Conservation (phyloP, 2,888 invertebrate species). For the Pteria penguin region DNA sequence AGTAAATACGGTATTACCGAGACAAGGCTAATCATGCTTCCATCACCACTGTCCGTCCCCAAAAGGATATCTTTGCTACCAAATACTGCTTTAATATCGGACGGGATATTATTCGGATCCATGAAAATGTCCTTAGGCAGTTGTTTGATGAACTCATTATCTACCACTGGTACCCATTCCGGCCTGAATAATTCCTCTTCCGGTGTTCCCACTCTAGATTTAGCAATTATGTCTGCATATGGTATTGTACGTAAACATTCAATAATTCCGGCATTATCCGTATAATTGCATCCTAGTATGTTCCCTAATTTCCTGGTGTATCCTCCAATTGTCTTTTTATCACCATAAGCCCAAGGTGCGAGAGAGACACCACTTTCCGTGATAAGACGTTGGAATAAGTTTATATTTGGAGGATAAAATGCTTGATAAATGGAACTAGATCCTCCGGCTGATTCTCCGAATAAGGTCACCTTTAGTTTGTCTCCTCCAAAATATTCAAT, state of each 20-base stretch:
- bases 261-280: constrained; percentile 84
- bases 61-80: constrained; percentile 50
- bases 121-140: constrained; percentile 62
- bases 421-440: constrained; percentile 88
- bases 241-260: constrained; percentile 85
- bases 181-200: constrained; percentile 65
- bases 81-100: constrained; percentile 31
- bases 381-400: constrained; percentile 88
- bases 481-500: constrained; percentile 84
- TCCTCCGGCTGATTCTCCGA: constrained; percentile 97
- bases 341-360: constrained; percentile 94
- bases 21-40: constrained; percentile 44
- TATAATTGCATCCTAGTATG: constrained; percentile 87
- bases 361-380: constrained; percentile 95
- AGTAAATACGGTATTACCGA: constrained; percentile 42
- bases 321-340: constrained; percentile 87
- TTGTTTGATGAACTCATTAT: constrained; percentile 93
- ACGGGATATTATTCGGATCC: background rate
- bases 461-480: constrained; percentile 93
- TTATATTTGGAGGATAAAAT: constrained; percentile 92
- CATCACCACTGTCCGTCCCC: constrained; percentile 56
- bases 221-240: constrained; percentile 42
- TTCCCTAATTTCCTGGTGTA: constrained; percentile 91
- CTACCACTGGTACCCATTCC: constrained; percentile 89
- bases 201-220: constrained; percentile 52